Percentiles rank a stretch among this genome's conserved stretches.
These are phyloP conservation scores for Melanotaenia boesemani DNA, from an alignment of 2,797 vertebrate genomes.

Conservation along the genomic window DNA sequence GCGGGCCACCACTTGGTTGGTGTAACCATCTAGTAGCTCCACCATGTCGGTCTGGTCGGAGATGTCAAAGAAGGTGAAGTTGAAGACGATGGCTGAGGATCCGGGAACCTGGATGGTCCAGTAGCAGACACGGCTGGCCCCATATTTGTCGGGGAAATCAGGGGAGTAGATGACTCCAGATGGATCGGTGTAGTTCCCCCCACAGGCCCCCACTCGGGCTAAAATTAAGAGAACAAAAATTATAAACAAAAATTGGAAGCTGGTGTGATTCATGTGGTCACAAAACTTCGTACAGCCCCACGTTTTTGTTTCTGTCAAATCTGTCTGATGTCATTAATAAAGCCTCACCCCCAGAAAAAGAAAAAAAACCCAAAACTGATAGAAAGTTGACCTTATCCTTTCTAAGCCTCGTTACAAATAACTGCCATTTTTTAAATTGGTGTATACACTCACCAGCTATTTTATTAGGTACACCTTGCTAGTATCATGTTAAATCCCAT, in stretches of 20 bases:
- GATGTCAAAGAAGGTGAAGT: conserved; percentile 95
- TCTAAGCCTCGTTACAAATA: too few relatives aligned
- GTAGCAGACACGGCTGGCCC: conserved; percentile 91
- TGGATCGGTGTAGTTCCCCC: conserved; percentile 91
- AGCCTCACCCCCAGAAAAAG: too few relatives aligned
- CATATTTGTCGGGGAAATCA: conserved; percentile 93
- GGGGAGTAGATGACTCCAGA: conserved; percentile 94
- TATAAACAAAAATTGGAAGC: not conserved
- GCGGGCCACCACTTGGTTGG: conserved; percentile 89
- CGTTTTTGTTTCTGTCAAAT: too few relatives aligned
- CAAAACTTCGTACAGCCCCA: too few relatives aligned
- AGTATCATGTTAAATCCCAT: too few relatives aligned
- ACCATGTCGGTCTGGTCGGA: conserved; percentile 96
- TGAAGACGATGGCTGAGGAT: conserved; percentile 89
- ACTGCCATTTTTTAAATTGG: not conserved
- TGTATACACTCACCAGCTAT: too few relatives aligned
- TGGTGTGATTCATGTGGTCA: not conserved
- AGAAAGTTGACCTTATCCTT: too few relatives aligned
- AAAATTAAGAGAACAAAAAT: conserved; percentile 42
- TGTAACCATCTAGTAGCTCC: conserved; percentile 93
- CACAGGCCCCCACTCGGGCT: conserved; percentile 94
- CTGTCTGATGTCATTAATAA: too few relatives aligned
- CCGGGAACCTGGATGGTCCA: conserved; percentile 95
- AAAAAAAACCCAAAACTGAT: too few relatives aligned
- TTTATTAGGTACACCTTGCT: too few relatives aligned